phyloP scores from a whole-genome alignment of 2,888 invertebrate species.

The Oxytorus armatus region DNA sequence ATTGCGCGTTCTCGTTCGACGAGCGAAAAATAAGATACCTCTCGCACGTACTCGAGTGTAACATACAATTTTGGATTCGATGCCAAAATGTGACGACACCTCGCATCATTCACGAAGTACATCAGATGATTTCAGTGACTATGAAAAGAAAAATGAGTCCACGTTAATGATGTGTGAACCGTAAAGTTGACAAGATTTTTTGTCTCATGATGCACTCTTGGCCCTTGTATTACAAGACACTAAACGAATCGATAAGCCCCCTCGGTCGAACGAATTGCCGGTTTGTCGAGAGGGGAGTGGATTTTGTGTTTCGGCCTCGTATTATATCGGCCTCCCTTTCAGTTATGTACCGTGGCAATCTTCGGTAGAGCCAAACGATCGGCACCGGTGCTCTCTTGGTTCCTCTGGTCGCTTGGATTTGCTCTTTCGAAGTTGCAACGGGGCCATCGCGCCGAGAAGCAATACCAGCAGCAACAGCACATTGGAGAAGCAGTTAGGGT shows the following conservation, averaged over 20 bases:
- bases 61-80: constrained; percentile 1
- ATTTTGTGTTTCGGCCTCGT: constrained; percentile 40
- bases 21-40: constrained; percentile 19
- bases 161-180: neutral
- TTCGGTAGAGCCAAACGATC: constrained; percentile 41
- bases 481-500: constrained; percentile 42
- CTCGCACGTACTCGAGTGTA: constrained; percentile 4
- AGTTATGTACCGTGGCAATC: constrained; percentile 20
- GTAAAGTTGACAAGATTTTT: neutral
- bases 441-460: constrained; percentile 46
- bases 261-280: constrained; percentile 50
- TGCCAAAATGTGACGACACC: constrained; percentile 9
- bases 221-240: constrained; percentile 20
- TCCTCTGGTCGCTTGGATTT: constrained; percentile 8
- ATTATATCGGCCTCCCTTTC: constrained; percentile 20
- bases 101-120: no score
- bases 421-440: constrained; percentile 49
- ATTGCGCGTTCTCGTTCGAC: constrained; percentile 30
- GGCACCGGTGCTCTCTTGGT: constrained; percentile 51
- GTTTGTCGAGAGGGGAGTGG: constrained; percentile 53
- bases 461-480: constrained; percentile 49
- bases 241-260: constrained; percentile 54
- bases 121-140: no score
- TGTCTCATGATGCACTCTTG: neutral
- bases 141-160: neutral